Conservation (phyloP, 2,113 vertebrate genomes). For the Alouatta palliata region DNA sequence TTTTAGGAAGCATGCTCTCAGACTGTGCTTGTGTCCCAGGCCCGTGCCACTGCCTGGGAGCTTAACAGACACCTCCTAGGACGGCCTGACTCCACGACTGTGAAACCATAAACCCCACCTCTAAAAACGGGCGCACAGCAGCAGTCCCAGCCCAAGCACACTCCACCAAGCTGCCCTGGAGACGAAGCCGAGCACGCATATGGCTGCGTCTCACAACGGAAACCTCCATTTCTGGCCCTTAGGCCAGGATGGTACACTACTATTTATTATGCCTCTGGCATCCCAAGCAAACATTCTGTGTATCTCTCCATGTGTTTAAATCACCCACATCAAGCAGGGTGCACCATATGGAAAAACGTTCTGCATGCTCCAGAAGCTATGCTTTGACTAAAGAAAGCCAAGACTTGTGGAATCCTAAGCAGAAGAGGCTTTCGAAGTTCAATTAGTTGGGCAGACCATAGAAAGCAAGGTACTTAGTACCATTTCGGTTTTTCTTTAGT, state of each 20-base stretch:
- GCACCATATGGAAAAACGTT: not conserved
- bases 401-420: not conserved
- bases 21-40: not conserved
- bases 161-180: not conserved
- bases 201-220: fast-evolving
- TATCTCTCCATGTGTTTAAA: not conserved
- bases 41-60: not conserved
- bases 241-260: not conserved
- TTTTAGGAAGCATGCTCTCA: not conserved
- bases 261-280: not conserved
- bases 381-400: not conserved
- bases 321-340: not conserved
- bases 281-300: not conserved
- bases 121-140: not conserved
- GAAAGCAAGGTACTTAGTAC: not conserved
- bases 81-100: too few species aligned
- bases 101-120: not conserved
- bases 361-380: not conserved
- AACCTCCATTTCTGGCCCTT: not conserved
- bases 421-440: not conserved
- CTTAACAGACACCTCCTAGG: not conserved
- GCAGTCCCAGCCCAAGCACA: not conserved
- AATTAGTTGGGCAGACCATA: not conserved
- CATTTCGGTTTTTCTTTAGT: not conserved
- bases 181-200: fast-evolving